These are phyloP conservation scores for Apis dorsata DNA, from an alignment of 1,140 invertebrate genomes.

Conservation along the genomic window DNA sequence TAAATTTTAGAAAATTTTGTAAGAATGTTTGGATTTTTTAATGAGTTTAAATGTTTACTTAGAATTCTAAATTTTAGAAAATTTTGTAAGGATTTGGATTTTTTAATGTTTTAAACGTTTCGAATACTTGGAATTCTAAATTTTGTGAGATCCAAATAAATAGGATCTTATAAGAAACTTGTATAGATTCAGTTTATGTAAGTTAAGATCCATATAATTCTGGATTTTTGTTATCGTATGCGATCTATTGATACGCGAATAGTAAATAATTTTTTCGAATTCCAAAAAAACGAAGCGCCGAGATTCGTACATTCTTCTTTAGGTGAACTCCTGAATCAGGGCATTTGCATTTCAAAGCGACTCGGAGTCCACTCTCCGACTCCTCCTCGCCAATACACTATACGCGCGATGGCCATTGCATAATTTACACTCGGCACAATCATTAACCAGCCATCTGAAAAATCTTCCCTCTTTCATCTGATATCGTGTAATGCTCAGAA, in stretches of 20 bases:
- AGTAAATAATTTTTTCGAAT: not conserved
- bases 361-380: not conserved
- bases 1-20: no score
- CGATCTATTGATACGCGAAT: not conserved
- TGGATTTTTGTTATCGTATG: no score
- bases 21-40: no score
- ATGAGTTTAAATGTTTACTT: no score
- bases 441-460: conserved; percentile 6
- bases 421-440: conserved; percentile 23
- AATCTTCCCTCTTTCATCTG: not conserved
- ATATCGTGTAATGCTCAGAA: not conserved
- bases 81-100: no score
- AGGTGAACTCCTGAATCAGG: not conserved
- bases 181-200: no score
- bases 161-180: no score
- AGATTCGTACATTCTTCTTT: not conserved
- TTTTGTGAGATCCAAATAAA: no score
- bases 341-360: conserved; percentile 31
- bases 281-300: not conserved
- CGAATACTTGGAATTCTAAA: no score
- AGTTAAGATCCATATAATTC: no score
- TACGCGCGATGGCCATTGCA: not conserved
- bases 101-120: no score
- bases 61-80: no score
- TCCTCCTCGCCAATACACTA: not conserved